Evolutionary conservation across 2,888 invertebrate species (phyloP).

Genomic region (Microplitis deprimator): DNA sequence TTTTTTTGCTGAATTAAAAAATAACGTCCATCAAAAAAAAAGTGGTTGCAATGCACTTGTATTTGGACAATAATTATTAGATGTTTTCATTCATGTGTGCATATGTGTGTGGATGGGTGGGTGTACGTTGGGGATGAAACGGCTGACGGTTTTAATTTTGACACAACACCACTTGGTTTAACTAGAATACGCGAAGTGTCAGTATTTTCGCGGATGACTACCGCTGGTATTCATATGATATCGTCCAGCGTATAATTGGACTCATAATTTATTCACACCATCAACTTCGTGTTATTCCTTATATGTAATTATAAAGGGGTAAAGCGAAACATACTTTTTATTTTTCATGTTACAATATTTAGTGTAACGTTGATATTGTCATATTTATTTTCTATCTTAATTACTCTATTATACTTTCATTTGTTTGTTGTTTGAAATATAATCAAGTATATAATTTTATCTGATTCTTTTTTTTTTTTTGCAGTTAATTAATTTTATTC

Average conservation of each 20-base stretch:
- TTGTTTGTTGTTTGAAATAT: background rate
- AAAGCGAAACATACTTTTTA: slow-evolving; percentile 6
- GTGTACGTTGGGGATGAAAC: background rate
- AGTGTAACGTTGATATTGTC: background rate
- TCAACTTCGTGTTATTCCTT: slow-evolving; percentile 53
- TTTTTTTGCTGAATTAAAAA: slow-evolving; percentile 36
- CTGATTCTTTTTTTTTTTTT: background rate
- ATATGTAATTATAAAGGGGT: slow-evolving; percentile 54
- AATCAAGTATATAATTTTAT: background rate
- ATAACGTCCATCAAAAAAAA: slow-evolving; percentile 37
- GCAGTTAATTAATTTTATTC: no score
- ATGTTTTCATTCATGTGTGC: background rate
- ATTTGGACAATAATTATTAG: slow-evolving; percentile 35
- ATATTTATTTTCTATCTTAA: background rate
- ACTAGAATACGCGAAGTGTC: slow-evolving; percentile 21
- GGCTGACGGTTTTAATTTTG: slow-evolving; percentile 37
- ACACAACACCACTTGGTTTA: slow-evolving; percentile 4
- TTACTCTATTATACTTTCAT: background rate
- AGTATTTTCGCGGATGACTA: slow-evolving; percentile 32
- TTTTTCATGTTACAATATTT: background rate
- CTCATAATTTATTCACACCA: slow-evolving; percentile 58
- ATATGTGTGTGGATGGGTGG: background rate
- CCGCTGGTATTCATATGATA: slow-evolving; percentile 8
- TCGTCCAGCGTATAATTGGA: slow-evolving; percentile 55
- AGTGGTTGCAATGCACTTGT: slow-evolving; percentile 4